These are phyloP conservation scores for Habrosyne pyritoides DNA, from an alignment of 2,888 invertebrate genomes.

Conservation along the genomic window DNA sequence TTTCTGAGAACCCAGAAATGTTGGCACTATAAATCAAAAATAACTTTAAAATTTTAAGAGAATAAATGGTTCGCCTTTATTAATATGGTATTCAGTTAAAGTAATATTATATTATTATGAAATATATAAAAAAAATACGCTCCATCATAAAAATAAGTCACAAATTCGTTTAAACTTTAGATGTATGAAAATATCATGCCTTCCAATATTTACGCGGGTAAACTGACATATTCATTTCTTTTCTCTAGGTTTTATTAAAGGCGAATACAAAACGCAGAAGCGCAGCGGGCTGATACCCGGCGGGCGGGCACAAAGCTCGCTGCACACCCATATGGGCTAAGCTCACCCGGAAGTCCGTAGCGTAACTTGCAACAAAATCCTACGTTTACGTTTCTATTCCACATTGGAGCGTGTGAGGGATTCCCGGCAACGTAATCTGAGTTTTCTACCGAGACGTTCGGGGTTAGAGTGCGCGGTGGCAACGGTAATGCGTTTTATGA, in stretches of 20 bases:
- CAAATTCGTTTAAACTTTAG: background rate
- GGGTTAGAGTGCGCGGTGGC: constrained; percentile 53
- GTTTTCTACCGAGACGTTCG: constrained; percentile 54
- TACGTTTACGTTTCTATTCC: constrained; percentile 65
- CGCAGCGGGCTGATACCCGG: constrained; percentile 39
- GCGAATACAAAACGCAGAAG: constrained; percentile 56
- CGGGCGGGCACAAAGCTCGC: constrained; percentile 53
- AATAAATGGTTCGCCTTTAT: no score
- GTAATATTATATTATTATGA: no score
- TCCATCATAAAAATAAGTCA: background rate
- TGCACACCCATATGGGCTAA: constrained; percentile 54
- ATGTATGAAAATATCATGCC: constrained; percentile 9
- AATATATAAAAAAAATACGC: no score
- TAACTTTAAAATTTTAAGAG: no score
- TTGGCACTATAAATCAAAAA: no score
- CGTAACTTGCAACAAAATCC: constrained; percentile 71
- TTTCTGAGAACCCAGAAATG: no score
- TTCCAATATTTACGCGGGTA: constrained; percentile 22
- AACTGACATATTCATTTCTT: constrained; percentile 51
- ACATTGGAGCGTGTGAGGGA: constrained; percentile 61
- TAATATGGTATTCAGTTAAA: no score
- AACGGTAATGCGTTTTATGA: constrained; percentile 77
- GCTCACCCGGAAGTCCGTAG: constrained; percentile 57
- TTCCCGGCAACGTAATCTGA: constrained; percentile 66
- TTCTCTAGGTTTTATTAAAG: constrained; percentile 56